Conservation (phyloP, 2,888 invertebrate genomes). For the Brachyptera risi region DNA sequence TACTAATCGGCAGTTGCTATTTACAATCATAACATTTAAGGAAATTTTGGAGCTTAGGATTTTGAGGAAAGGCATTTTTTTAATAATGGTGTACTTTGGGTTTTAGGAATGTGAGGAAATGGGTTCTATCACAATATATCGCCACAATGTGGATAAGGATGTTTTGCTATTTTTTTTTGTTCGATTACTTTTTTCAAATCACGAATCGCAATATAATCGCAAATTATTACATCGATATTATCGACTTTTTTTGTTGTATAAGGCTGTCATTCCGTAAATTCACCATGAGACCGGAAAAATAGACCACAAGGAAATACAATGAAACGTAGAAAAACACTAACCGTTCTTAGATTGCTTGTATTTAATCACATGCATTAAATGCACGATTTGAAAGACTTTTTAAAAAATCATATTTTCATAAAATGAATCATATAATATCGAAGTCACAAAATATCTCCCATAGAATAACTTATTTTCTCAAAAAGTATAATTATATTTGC, state of each 20-base stretch:
- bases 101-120: not conserved
- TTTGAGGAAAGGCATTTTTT: not conserved
- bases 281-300: constrained; percentile 21
- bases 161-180: constrained; percentile 11
- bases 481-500: too few species aligned
- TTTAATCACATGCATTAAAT: too few species aligned
- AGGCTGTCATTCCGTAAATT: constrained; percentile 16
- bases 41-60: not conserved
- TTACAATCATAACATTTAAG: not conserved
- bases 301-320: constrained; percentile 18
- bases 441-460: too few species aligned
- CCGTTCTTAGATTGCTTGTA: too few species aligned
- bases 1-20: not conserved
- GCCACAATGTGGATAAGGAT: constrained; percentile 22
- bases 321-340: too few species aligned
- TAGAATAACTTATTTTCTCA: too few species aligned
- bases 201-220: constrained; percentile 20
- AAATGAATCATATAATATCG: too few species aligned
- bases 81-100: not conserved
- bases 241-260: constrained; percentile 8
- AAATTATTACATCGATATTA: constrained; percentile 2
- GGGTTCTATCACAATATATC: constrained; percentile 29
- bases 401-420: too few species aligned
- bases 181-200: constrained; percentile 18
- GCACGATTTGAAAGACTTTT: too few species aligned